A percentile compares a stretch with the other conserved stretches of the same genome.
These are phyloP conservation scores for Aquatica leii DNA, from an alignment of 2,888 invertebrate species.

Conservation along the genomic window DNA sequence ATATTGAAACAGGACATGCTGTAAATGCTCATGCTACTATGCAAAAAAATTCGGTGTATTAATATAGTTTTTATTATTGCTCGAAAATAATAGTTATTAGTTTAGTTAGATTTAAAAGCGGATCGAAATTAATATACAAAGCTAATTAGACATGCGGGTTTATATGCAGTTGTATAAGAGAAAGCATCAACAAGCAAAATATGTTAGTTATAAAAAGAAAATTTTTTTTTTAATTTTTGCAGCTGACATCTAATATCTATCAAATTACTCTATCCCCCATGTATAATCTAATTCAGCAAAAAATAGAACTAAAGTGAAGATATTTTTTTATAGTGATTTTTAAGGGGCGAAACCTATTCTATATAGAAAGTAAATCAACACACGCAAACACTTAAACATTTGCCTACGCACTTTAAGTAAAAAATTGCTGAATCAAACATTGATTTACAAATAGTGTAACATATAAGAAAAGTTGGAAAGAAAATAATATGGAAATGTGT, in stretches of 20 bases:
- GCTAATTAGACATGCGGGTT: conserved; percentile 25
- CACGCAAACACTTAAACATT: conserved; percentile 40
- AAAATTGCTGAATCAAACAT: conserved; percentile 16
- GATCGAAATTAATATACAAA: conserved; percentile 6
- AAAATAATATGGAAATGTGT: too few species aligned
- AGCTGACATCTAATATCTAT: neutral
- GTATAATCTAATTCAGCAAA: conserved; percentile 32
- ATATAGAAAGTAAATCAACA: conserved; percentile 35
- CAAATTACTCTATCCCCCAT: conserved; percentile 43
- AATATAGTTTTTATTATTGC: too few species aligned
- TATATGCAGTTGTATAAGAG: conserved; percentile 13
- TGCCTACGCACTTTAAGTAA: conserved; percentile 25
- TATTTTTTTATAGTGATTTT: conserved; percentile 19
- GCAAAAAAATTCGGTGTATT: too few species aligned
- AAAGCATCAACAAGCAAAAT: conserved; percentile 15
- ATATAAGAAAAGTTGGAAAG: too few species aligned
- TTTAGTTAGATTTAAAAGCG: neutral
- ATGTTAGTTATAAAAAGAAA: neutral
- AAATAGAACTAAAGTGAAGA: conserved; percentile 17
- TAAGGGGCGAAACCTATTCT: conserved; percentile 24
- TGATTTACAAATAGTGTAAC: conserved; percentile 15
- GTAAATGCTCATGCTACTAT: conserved; percentile 1
- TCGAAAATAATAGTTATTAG: too few species aligned
- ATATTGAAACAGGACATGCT: neutral
- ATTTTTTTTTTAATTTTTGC: conserved; percentile 7